A percentile compares a stretch with the other conserved stretches of the same genome.
These are phyloP conservation scores for Apomyelois bistriatella DNA, from an alignment of 2,888 invertebrate genomes.

Conservation along the genomic window DNA sequence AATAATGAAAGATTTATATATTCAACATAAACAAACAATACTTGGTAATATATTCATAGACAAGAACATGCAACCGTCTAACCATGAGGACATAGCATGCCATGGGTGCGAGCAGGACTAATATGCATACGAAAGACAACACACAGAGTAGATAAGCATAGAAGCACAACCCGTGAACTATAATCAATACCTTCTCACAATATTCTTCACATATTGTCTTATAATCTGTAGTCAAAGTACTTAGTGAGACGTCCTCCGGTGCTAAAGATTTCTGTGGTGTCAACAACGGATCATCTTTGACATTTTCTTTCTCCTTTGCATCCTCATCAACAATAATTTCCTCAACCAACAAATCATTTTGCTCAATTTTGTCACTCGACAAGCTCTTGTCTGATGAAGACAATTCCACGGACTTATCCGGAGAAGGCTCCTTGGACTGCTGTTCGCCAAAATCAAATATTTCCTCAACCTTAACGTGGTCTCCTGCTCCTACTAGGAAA, in stretches of 20 bases:
- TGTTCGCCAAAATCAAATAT: conserved; percentile 37
- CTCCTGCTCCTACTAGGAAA: conserved; percentile 55
- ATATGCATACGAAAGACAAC: conserved; percentile 28
- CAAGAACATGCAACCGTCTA: conserved; percentile 33
- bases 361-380: conserved; percentile 54
- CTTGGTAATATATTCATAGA: conserved; percentile 34
- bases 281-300: conserved; percentile 37
- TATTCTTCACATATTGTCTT: conserved; percentile 86
- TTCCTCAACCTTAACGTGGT: conserved; percentile 48
- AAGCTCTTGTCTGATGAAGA: conserved; percentile 41
- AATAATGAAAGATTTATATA: conserved; percentile 1
- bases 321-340: conserved; percentile 60
- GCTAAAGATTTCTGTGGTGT: conserved; percentile 53
- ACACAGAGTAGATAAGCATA: conserved; percentile 32
- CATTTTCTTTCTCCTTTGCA: conserved; percentile 40
- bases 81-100: conserved; percentile 42
- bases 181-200: conserved; percentile 81
- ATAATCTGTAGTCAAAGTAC: conserved; percentile 84
- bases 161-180: conserved; percentile 35
- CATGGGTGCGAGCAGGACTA: conserved; percentile 37
- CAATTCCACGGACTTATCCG: conserved; percentile 28
- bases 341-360: conserved; percentile 61
- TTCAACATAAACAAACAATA: conserved; percentile 25
- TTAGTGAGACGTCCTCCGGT: conserved; percentile 68
- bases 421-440: conserved; percentile 29